Evolutionary conservation across 1,140 invertebrate species (phyloP).

Genomic region (Pararge aegeria): DNA sequence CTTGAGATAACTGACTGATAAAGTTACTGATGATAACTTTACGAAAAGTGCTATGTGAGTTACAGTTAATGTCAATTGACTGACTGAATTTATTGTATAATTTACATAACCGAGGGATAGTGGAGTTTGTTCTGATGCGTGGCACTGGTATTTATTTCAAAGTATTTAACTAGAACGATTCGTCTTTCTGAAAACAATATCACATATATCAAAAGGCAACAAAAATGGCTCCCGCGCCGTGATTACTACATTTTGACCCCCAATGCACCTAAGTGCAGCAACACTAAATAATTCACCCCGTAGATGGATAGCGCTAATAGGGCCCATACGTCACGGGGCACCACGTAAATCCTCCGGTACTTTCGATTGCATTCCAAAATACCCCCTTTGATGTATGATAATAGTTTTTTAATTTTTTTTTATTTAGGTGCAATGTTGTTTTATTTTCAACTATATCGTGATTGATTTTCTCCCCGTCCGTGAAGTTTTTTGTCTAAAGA

Average conservation of each 20-base stretch:
- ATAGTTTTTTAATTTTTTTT: constrained; percentile 18
- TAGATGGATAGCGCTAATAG: constrained; percentile 55
- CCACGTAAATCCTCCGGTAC: constrained; percentile 64
- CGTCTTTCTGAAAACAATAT: background rate
- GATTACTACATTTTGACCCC: constrained; percentile 21
- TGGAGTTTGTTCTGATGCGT: no score
- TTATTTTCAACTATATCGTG: background rate
- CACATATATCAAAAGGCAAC: background rate
- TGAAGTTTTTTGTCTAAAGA: no score
- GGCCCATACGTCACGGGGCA: constrained; percentile 43
- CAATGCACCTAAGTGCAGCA: constrained; percentile 53
- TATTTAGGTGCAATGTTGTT: constrained; percentile 11
- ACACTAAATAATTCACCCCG: constrained; percentile 53
- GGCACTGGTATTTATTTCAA: no score
- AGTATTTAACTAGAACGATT: background rate
- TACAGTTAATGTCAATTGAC: no score
- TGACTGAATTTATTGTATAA: no score
- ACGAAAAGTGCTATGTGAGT: no score
- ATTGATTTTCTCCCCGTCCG: background rate
- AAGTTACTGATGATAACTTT: no score
- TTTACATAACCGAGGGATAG: no score
- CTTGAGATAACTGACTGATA: no score
- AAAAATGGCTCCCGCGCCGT: background rate
- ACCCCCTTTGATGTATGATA: constrained; percentile 33
- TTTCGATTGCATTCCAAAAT: constrained; percentile 54